Percentiles rank a stretch among this genome's conserved stretches.
Conservation (phyloP, 2,888 invertebrate species). For the Macaria notata region DNA sequence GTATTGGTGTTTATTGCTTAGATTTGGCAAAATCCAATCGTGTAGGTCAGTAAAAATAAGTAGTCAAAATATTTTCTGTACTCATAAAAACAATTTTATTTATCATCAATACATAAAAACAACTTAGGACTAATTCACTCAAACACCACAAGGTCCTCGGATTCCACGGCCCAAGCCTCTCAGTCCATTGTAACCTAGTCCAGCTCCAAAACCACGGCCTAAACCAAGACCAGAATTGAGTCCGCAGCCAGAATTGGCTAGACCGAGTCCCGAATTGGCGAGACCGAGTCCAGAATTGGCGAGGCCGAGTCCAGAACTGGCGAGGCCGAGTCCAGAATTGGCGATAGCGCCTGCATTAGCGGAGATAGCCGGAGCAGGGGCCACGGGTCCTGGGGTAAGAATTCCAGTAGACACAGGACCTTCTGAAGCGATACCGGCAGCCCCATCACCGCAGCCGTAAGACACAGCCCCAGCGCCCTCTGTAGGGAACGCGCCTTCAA, state of each 20-base stretch:
- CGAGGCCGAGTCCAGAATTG: not conserved
- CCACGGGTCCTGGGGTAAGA: slow-evolving; percentile 16
- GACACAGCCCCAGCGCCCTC: slow-evolving; percentile 43
- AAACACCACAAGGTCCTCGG: not conserved
- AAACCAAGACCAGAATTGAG: not conserved
- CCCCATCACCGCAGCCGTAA: slow-evolving; percentile 41
- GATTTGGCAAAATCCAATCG: too few species aligned
- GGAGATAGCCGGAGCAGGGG: not conserved
- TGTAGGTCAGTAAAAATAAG: too few species aligned
- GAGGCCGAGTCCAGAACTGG: not conserved
- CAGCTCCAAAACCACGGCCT: not conserved
- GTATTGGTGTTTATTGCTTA: too few species aligned
- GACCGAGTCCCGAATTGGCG: slow-evolving; percentile 1
- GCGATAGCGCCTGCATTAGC: not conserved
- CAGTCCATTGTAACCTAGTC: not conserved
- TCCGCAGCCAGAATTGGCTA: not conserved
- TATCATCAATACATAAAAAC: not conserved
- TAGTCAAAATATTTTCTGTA: not conserved
- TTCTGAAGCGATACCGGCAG: slow-evolving; percentile 29
- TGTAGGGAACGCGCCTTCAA: slow-evolving; percentile 44
- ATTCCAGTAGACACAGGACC: slow-evolving; percentile 26
- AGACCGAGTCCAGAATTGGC: not conserved
- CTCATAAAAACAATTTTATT: not conserved
- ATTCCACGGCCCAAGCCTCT: slow-evolving; percentile 1
- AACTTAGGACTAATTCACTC: not conserved